Percentiles rank a stretch among this genome's conserved stretches.
Evolutionary conservation across 2,113 vertebrate species (phyloP).

Genomic region (Odocoileus hemionus): DNA sequence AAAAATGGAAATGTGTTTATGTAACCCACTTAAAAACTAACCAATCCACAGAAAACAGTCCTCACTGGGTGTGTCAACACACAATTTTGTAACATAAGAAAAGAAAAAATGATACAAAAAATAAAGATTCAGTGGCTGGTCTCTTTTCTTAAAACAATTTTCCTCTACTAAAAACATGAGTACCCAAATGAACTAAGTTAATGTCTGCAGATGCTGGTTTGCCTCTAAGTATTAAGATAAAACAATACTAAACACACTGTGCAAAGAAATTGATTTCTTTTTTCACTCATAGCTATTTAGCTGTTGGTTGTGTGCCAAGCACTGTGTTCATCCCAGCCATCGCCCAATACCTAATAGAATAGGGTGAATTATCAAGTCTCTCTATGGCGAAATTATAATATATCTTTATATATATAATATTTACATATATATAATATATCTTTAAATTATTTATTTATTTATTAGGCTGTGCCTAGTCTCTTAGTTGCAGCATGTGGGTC

Average conservation of each 20-base stretch:
- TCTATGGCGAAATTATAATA: not conserved
- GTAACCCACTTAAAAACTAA: constrained; percentile 40
- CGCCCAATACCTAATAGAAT: not conserved
- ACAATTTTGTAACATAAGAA: not conserved
- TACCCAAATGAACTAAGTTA: not conserved
- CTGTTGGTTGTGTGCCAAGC: not conserved
- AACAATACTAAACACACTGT: not conserved
- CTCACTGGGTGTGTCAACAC: not conserved
- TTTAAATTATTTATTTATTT: not conserved
- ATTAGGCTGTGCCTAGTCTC: not conserved
- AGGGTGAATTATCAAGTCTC: not conserved
- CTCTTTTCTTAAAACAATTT: constrained; percentile 37
- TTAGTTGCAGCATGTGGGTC: not conserved
- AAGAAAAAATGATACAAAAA: constrained; percentile 17
- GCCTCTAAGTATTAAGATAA: not conserved
- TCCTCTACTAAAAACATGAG: not conserved
- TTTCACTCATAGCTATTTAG: not conserved
- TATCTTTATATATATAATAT: too few relatives aligned
- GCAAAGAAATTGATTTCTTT: not conserved
- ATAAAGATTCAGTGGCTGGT: not conserved
- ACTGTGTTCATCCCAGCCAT: not conserved
- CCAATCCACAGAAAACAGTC: not conserved
- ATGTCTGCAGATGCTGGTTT: not conserved
- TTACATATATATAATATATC: not conserved
- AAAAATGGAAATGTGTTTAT: constrained; percentile 42